These are phyloP conservation scores for Melikaiella ostensackeni DNA, from an alignment of 2,888 invertebrate species.

Conservation along the genomic window DNA sequence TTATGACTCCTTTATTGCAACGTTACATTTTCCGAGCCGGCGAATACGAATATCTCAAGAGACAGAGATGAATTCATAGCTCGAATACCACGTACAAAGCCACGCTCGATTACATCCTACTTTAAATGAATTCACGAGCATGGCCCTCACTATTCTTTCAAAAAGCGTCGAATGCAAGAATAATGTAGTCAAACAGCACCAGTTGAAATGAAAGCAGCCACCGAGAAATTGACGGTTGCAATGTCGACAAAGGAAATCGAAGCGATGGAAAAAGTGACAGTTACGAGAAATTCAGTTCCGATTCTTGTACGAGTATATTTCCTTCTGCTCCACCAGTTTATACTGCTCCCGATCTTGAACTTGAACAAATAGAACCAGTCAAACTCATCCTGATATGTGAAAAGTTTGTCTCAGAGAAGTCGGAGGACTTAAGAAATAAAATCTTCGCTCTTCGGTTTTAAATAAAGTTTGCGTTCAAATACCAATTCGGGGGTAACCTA, in stretches of 20 bases:
- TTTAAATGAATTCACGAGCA: background rate
- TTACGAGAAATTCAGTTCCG: background rate
- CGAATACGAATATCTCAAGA: background rate
- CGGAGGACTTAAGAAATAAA: background rate
- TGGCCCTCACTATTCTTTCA: background rate
- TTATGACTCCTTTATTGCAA: conserved; percentile 1
- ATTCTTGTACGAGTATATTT: background rate
- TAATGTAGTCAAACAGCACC: conserved; percentile 7
- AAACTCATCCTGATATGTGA: background rate
- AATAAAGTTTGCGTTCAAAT: conserved; percentile 3
- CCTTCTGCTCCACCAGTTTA: background rate
- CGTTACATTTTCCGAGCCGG: conserved; percentile 1
- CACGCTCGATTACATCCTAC: conserved; percentile 7
- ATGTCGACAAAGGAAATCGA: background rate
- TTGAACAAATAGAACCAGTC: background rate
- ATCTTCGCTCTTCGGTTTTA: background rate
- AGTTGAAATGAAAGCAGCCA: background rate
- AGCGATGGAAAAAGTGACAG: background rate
- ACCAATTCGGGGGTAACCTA: background rate
- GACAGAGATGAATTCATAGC: conserved; percentile 7
- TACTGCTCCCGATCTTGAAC: background rate
- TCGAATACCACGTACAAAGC: background rate
- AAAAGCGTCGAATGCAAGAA: background rate
- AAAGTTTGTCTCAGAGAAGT: background rate
- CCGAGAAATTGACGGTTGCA: background rate